Conservation (phyloP, 2,113 vertebrate species). For the Epinephelus cyanopodus region DNA sequence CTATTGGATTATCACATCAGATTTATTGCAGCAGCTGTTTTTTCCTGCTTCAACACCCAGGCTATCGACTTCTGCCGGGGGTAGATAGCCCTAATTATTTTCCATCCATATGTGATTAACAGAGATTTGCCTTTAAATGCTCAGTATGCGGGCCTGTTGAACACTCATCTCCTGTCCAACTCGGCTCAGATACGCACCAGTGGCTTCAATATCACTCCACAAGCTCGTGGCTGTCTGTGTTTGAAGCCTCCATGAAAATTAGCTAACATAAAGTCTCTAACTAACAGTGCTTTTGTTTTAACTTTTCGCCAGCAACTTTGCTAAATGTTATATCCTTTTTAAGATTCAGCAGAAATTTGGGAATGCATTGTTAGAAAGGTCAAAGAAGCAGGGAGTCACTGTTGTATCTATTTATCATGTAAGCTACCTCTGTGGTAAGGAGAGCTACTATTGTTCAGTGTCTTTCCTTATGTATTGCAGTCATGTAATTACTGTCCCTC, state of each 20-base stretch:
- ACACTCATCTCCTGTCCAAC: slow-evolving; percentile 21
- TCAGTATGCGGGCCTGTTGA: slow-evolving; percentile 31
- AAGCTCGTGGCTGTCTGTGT: slow-evolving; percentile 17
- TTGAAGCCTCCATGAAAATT: not conserved
- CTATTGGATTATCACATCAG: slow-evolving; percentile 52
- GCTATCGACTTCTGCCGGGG: slow-evolving; percentile 48
- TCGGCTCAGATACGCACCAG: slow-evolving; percentile 34
- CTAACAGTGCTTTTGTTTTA: not conserved
- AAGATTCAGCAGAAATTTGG: slow-evolving; percentile 24
- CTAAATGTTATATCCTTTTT: slow-evolving; percentile 12
- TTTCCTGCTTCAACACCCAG: slow-evolving; percentile 42
- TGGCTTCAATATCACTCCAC: slow-evolving; percentile 9
- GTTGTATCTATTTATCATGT: slow-evolving; percentile 26
- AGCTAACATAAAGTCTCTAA: slow-evolving; percentile 3
- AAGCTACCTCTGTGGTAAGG: not conserved
- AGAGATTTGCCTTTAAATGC: slow-evolving; percentile 62
- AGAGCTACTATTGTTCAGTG: not conserved
- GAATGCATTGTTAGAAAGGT: slow-evolving; percentile 22
- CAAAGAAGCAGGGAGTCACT: not conserved
- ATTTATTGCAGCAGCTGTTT: slow-evolving; percentile 58
- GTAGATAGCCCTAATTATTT: slow-evolving; percentile 70
- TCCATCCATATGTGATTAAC: slow-evolving; percentile 66
- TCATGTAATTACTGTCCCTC: slow-evolving; percentile 2
- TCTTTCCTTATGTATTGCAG: not conserved
- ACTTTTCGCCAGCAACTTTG: not conserved